Percentiles rank a stretch among this genome's conserved stretches.
phyloP scores from a whole-genome alignment of 1,140 invertebrate genomes.

The Radopholus similis region DNA sequence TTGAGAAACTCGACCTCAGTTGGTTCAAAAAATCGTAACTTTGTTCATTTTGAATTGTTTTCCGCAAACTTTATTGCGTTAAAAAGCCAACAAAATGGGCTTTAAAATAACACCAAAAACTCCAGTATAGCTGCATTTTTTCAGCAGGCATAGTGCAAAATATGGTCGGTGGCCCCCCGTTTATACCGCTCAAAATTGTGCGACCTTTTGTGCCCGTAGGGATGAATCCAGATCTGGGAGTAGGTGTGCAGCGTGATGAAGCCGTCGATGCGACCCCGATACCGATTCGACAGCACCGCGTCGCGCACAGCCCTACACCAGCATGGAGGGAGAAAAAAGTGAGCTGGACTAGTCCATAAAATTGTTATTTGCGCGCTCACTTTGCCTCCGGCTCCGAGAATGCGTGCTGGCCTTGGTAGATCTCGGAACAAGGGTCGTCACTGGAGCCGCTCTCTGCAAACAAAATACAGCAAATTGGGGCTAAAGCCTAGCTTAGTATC shows the following conservation, averaged over 20 bases:
- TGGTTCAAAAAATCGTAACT: too few relatives aligned
- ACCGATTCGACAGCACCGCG: constrained; percentile 50
- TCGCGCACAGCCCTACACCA: constrained; percentile 47
- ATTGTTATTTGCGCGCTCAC: constrained; percentile 8
- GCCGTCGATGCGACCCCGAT: constrained; percentile 51
- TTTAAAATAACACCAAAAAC: too few relatives aligned
- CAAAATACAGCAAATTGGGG: too few relatives aligned
- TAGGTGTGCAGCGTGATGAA: constrained; percentile 60
- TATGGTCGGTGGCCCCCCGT: too few relatives aligned
- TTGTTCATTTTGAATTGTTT: too few relatives aligned
- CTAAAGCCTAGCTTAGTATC: too few relatives aligned
- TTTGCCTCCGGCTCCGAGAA: constrained; percentile 59
- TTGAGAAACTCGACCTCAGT: too few relatives aligned
- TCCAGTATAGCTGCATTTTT: too few relatives aligned
- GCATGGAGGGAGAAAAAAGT: neutral
- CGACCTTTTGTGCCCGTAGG: constrained; percentile 52
- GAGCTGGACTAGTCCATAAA: neutral
- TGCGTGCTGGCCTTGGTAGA: constrained; percentile 52
- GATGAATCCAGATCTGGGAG: constrained; percentile 60
- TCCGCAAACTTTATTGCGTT: too few relatives aligned
- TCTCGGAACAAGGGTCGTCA: constrained; percentile 59
- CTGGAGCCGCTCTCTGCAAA: constrained; percentile 52
- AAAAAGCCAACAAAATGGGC: too few relatives aligned
- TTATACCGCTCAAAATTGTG: too few relatives aligned
- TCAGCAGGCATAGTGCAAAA: too few relatives aligned